Conservation (phyloP, 2,113 vertebrate species). For the Cyprinodon tularosa region DNA sequence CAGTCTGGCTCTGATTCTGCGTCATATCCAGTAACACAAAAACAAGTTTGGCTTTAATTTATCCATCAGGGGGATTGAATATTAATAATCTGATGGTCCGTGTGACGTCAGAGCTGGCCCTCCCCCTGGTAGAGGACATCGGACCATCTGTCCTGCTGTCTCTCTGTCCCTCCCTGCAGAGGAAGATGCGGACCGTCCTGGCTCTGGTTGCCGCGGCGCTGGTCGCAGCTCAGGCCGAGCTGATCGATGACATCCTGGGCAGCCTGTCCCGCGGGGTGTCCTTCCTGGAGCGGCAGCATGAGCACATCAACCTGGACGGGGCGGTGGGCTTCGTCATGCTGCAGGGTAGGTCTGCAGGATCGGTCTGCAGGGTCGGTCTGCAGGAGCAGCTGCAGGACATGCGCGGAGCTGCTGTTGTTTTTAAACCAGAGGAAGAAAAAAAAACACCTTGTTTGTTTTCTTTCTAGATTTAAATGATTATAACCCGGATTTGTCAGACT, state of each 20-base stretch:
- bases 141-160: background rate
- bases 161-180: background rate
- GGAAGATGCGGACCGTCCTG: slow-evolving; percentile 62
- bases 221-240: slow-evolving; percentile 62
- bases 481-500: too few species aligned
- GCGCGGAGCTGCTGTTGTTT: background rate
- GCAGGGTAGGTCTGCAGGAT: slow-evolving; percentile 73
- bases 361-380: background rate
- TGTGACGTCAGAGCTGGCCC: slow-evolving; percentile 24
- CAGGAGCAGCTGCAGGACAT: slow-evolving; percentile 1
- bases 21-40: background rate
- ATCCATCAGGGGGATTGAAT: background rate
- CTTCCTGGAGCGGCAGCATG: slow-evolving; percentile 81
- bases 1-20: too few species aligned
- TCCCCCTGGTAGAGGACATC: slow-evolving; percentile 5
- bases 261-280: slow-evolving; percentile 76
- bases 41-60: background rate
- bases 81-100: background rate
- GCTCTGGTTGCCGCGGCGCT: slow-evolving; percentile 57
- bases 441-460: background rate
- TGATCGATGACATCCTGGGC: slow-evolving; percentile 76
- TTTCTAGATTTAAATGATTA: too few species aligned
- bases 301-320: slow-evolving; percentile 84
- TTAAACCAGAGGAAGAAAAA: too few species aligned
- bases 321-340: slow-evolving; percentile 82